Evolutionary conservation across 1,140 invertebrate species (phyloP), one percentile per base, ranked within the genome.

Genomic region (Arctopsyche grandis): DNA sequence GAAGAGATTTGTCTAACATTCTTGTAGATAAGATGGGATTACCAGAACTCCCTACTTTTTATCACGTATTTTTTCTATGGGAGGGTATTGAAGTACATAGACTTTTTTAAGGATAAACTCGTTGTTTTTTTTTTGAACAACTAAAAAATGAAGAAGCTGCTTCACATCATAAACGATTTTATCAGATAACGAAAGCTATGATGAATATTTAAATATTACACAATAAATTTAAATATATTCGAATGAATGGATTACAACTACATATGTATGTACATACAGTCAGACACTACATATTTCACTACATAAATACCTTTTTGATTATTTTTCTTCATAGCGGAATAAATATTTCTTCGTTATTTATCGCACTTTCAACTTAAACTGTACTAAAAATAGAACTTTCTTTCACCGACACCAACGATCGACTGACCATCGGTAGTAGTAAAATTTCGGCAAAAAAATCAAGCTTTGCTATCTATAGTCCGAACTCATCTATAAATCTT

Each of bases 1-100:
- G 74, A 75, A 79, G 78, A 79, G 78, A 79, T 79, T 79, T 79
- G 78, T 79, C 78, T 43, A 58, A 79, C 78, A 79, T 69, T 75
- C 71, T 79, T 48, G 22, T 16, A 75, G 78, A 79, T 79, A 79
- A 79, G 78, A 79, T 70, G 38, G 78, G 78, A 79, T 79, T 79
- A 79, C 78, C 46, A 52, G 21, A 46, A 29, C 22, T 48, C 69
- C 58, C 71, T 44, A 21, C 7, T 79, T 79, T 79, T 79, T 79
- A 79, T 79, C 78, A 70, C 78, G 46, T 79, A 43, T 79, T 69
- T 79, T 79, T 79, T 56, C 56, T 58, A 58, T 75, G 52, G 26
- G 38, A 38, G 38, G 69, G 12, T n/a, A 22, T 46, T 16, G 63
- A 69, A 69, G 52, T 16, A 63, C n/a, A 63, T 9, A 16, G 44